A percentile compares a stretch with the other conserved stretches of the same genome.
Conservation (phyloP, 2,113 vertebrate species). For the Phyllostomus discolor region DNA sequence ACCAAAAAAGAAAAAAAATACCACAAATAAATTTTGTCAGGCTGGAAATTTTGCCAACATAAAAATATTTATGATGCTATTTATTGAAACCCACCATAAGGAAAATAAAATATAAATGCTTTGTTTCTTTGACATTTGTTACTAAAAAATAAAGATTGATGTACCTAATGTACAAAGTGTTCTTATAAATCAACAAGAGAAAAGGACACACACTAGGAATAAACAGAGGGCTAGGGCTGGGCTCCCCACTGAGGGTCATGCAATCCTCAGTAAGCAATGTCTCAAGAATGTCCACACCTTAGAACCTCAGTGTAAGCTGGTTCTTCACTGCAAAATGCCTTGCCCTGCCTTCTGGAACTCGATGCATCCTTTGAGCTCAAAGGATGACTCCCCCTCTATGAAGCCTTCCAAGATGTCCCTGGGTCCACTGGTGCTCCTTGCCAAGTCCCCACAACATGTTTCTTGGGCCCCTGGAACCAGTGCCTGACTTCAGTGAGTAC, state of each 20-base stretch:
- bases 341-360: background rate
- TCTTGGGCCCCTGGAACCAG: background rate
- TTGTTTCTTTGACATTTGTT: background rate
- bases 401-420: background rate
- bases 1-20: background rate
- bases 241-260: background rate
- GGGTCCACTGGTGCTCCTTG: background rate
- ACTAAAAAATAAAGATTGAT: background rate
- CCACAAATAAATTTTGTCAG: background rate
- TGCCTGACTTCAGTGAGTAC: background rate
- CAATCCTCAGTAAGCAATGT: rapidly evolving
- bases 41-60: background rate
- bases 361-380: background rate
- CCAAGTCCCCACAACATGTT: background rate
- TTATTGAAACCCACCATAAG: background rate
- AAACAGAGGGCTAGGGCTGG: background rate
- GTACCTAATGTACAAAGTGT: background rate
- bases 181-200: background rate
- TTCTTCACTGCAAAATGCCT: background rate
- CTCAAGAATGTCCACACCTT: background rate
- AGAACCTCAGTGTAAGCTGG: background rate
- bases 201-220: background rate
- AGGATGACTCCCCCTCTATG: background rate
- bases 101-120: background rate
- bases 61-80: background rate